Percentiles rank a stretch among this genome's conserved stretches.
Evolutionary conservation across 1,140 invertebrate genomes (phyloP).

Genomic region (silkworm (Bombyx mori)): DNA sequence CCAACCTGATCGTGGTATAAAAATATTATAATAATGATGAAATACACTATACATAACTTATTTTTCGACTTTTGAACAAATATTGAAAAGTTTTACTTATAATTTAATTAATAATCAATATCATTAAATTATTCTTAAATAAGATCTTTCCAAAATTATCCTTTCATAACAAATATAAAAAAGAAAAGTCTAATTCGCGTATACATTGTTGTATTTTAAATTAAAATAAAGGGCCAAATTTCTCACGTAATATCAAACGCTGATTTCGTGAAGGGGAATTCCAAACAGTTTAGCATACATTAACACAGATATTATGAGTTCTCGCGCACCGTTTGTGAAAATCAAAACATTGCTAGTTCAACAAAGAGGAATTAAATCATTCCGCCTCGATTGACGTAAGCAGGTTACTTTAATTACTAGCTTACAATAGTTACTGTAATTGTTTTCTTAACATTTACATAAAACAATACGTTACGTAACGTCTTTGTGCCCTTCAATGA

Average conservation of each 20-base stretch:
- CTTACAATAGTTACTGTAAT: slow-evolving; percentile 9
- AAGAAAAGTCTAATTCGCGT: no score
- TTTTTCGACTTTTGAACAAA: no score
- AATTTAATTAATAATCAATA: no score
- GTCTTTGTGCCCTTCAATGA: slow-evolving; percentile 9
- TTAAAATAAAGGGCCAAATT: slow-evolving; percentile 22
- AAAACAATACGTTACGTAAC: slow-evolving; percentile 21
- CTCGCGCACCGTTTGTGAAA: slow-evolving; percentile 26
- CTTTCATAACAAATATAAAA: no score
- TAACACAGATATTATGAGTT: slow-evolving; percentile 12
- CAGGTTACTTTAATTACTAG: slow-evolving; percentile 19
- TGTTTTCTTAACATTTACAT: slow-evolving; percentile 22
- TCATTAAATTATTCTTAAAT: no score
- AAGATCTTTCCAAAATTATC: no score
- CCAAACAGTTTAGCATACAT: slow-evolving; percentile 31
- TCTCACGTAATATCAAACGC: slow-evolving; percentile 27
- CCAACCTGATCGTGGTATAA: no score
- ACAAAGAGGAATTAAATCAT: slow-evolving; percentile 28
- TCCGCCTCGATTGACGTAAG: slow-evolving; percentile 31
- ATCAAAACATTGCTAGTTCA: slow-evolving; percentile 36
- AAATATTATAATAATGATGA: no score
- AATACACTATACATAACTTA: no score
- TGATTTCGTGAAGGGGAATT: slow-evolving; percentile 20
- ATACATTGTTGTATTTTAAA: not conserved
- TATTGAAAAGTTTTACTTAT: no score